These are phyloP conservation scores for Ranitomeya variabilis DNA, from an alignment of 2,113 vertebrate genomes.

Conservation along the genomic window DNA sequence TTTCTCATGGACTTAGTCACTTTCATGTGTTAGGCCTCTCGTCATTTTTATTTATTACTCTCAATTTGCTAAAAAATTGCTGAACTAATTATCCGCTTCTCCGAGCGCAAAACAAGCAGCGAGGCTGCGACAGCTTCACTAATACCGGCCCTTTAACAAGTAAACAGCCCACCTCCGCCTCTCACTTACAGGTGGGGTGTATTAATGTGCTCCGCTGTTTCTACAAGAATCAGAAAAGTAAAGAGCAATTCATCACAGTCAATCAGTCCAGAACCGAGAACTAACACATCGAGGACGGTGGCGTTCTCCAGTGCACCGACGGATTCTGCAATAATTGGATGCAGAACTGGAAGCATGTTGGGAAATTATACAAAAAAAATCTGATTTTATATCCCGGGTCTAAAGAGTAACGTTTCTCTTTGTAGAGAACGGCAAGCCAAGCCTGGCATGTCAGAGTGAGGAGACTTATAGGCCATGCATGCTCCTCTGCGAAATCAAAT, in stretches of 20 bases:
- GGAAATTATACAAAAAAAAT: neutral
- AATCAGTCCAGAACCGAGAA: neutral
- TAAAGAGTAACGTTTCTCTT: no score
- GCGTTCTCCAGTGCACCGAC: neutral
- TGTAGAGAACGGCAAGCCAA: no score
- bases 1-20: neutral
- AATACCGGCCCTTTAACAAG: neutral
- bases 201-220: neutral
- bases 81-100: conserved; percentile 37
- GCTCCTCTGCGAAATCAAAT: no score
- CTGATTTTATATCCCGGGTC: neutral
- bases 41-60: conserved; percentile 49
- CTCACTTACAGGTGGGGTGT: neutral
- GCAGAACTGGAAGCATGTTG: neutral
- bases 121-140: neutral
- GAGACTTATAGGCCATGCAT: no score
- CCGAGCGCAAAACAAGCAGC: neutral
- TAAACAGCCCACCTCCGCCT: neutral
- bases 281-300: neutral
- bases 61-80: conserved; percentile 44
- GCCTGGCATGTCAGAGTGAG: no score
- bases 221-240: conserved; percentile 4
- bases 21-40: neutral
- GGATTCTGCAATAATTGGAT: neutral
- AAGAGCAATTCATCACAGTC: conserved; percentile 13